Evolutionary conservation across 2,888 invertebrate genomes (phyloP).

Genomic region (Eilema griseolum): DNA sequence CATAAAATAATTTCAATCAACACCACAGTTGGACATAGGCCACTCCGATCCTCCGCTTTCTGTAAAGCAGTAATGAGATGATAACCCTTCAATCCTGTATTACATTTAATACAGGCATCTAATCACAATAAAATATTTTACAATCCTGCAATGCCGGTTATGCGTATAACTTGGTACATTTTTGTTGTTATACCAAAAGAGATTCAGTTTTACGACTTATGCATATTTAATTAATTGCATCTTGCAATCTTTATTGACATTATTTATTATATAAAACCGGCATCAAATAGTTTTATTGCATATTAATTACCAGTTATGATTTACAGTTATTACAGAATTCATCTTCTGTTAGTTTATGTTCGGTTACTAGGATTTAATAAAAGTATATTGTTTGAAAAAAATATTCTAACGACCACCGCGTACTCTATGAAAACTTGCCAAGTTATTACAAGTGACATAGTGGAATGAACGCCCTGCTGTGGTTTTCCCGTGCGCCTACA

Average conservation of each 20-base stretch:
- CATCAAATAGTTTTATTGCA: slow-evolving; percentile 54
- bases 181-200: slow-evolving; percentile 46
- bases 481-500: too few species aligned
- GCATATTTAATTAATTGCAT: slow-evolving; percentile 69
- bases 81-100: slow-evolving; percentile 13
- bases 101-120: slow-evolving; percentile 10
- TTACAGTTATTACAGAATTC: slow-evolving; percentile 31
- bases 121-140: slow-evolving; percentile 22
- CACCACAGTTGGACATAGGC: too few species aligned
- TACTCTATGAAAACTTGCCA: too few species aligned
- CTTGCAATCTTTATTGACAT: slow-evolving; percentile 56
- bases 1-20: too few species aligned
- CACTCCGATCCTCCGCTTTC: too few species aligned
- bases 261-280: slow-evolving; percentile 56
- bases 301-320: slow-evolving; percentile 37
- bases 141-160: slow-evolving; percentile 33
- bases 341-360: too few species aligned
- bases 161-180: slow-evolving; percentile 38
- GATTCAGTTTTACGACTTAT: slow-evolving; percentile 63
- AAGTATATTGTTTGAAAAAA: too few species aligned
- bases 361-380: too few species aligned
- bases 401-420: too few species aligned
- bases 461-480: too few species aligned
- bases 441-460: too few species aligned
- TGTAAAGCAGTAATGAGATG: not conserved